Conservation (phyloP, 2,113 vertebrate species). For the Silurus glanis region DNA sequence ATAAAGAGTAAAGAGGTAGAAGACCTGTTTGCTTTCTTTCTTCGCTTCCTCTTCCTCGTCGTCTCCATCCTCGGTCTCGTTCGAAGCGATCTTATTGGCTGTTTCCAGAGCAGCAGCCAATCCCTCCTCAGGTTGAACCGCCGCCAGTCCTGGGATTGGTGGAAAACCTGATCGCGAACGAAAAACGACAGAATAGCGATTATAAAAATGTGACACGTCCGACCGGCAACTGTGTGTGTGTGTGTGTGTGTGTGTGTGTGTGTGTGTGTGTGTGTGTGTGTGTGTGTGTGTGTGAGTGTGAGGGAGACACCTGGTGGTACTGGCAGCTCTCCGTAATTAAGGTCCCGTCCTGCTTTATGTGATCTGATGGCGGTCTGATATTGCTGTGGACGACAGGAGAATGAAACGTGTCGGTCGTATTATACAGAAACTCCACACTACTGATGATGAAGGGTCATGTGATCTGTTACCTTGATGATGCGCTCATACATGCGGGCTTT, state of each 20-base stretch:
- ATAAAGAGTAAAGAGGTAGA: constrained; percentile 23
- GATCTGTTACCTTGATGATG: constrained; percentile 83
- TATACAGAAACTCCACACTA: not conserved
- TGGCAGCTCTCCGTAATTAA: constrained; percentile 88
- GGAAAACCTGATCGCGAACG: constrained; percentile 81
- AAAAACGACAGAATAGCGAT: not conserved
- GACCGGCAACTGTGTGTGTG: not conserved
- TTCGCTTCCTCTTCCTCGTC: constrained; percentile 58
- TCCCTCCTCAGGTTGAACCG: constrained; percentile 63
- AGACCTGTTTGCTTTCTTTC: constrained; percentile 66
- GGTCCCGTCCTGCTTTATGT: constrained; percentile 83
- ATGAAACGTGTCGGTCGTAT: not conserved
- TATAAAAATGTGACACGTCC: not conserved
- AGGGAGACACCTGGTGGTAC: constrained; percentile 84
- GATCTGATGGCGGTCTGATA: constrained; percentile 90
- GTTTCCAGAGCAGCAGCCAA: constrained; percentile 79
- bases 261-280: not conserved
- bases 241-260: not conserved
- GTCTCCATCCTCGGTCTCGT: constrained; percentile 64
- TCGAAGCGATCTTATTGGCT: constrained; percentile 77
- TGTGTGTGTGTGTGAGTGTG: not conserved
- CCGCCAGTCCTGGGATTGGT: constrained; percentile 85
- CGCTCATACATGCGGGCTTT: constrained; percentile 95
- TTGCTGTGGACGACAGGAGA: constrained; percentile 77
- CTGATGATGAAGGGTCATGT: not conserved